phyloP scores from a whole-genome alignment of 2,113 vertebrate species.

The Pelodiscus sinensis region DNA sequence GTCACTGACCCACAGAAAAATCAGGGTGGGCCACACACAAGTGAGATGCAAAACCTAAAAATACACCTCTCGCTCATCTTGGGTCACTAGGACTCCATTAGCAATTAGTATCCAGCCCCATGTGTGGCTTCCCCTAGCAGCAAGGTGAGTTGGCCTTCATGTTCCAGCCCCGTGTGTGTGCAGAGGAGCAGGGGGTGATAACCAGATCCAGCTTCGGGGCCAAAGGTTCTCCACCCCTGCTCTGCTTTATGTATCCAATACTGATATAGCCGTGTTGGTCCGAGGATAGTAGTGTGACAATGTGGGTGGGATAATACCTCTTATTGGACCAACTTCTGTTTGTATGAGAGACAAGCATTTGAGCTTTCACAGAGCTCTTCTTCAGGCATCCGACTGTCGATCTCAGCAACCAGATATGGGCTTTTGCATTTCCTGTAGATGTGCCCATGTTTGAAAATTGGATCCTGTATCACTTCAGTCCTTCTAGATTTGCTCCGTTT shows the following conservation, averaged over 20 bases:
- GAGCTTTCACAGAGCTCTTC: background rate
- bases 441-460: background rate
- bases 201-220: too few relatives aligned
- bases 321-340: background rate
- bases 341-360: background rate
- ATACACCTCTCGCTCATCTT: too few relatives aligned
- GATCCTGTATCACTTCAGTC: background rate
- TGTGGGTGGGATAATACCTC: background rate
- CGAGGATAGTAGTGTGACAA: background rate
- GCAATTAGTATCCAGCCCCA: too few relatives aligned
- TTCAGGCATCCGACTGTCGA: background rate
- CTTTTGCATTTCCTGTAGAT: background rate
- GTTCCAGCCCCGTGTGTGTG: too few relatives aligned
- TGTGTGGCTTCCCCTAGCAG: too few relatives aligned
- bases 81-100: too few relatives aligned
- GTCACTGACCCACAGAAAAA: too few relatives aligned
- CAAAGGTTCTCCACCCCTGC: too few relatives aligned
- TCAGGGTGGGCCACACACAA: too few relatives aligned
- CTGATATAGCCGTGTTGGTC: background rate
- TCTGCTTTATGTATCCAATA: background rate
- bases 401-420: background rate
- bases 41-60: too few relatives aligned
- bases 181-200: too few relatives aligned
- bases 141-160: too few relatives aligned
- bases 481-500: slow-evolving; percentile 25